Conservation (phyloP, 2,888 invertebrate genomes). For the Trisateles emortualis region DNA sequence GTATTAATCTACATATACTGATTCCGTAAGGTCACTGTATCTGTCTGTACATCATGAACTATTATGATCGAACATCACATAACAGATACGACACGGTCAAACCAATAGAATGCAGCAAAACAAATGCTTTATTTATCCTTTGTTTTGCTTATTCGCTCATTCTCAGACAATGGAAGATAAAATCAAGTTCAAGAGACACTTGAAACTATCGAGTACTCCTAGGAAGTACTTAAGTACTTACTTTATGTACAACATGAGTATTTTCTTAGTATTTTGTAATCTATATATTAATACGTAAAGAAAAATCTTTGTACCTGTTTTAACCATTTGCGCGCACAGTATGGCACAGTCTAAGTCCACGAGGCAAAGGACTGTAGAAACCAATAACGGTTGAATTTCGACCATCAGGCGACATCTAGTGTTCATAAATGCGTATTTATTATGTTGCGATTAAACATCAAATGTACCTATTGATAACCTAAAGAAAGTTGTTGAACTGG, state of each 20-base stretch:
- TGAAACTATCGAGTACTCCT: slow-evolving; percentile 13
- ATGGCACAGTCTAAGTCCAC: too few species aligned
- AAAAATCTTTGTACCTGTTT: too few species aligned
- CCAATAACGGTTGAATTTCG: too few species aligned
- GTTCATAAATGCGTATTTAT: too few species aligned
- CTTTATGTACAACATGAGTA: not conserved
- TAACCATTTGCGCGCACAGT: too few species aligned
- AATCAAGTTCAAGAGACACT: slow-evolving; percentile 18
- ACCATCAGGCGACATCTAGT: too few species aligned
- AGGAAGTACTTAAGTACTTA: not conserved
- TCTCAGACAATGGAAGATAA: slow-evolving; percentile 18
- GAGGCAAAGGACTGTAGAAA: too few species aligned
- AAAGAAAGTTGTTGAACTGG: too few species aligned
- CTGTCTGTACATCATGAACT: not conserved
- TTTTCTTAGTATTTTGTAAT: too few species aligned
- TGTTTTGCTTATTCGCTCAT: slow-evolving; percentile 3
- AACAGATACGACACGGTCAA: slow-evolving; percentile 37
- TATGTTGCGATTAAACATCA: too few species aligned
- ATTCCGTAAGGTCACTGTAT: not conserved
- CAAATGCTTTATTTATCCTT: slow-evolving; percentile 6
- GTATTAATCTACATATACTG: not conserved
- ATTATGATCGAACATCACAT: slow-evolving; percentile 8
- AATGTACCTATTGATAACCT: too few species aligned
- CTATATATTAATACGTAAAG: too few species aligned
- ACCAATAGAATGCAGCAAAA: slow-evolving; percentile 22